Conservation (phyloP, 1,140 invertebrate species). For the Stegodyphus dumicola region DNA sequence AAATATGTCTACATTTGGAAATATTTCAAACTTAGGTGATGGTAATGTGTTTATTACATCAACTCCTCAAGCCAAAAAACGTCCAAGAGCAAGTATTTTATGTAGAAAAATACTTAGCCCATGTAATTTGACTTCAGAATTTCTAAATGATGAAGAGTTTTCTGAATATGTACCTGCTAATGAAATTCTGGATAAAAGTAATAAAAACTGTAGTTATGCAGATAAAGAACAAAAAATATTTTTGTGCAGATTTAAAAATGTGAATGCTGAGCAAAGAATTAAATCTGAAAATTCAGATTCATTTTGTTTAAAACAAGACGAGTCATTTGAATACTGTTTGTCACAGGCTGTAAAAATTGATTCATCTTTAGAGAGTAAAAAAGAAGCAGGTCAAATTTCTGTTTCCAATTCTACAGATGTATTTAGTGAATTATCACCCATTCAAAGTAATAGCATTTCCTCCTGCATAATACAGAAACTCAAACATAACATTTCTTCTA, state of each 20-base stretch:
- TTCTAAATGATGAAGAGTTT: constrained; percentile 23
- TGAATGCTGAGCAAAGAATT: too few species aligned
- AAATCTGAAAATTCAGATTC: too few species aligned
- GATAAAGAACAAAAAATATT: too few species aligned
- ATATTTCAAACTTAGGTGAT: constrained; percentile 30
- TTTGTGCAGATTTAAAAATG: too few species aligned
- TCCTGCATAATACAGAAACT: constrained; percentile 28
- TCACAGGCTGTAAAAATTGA: too few species aligned
- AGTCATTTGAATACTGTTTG: too few species aligned
- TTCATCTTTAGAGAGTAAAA: too few species aligned
- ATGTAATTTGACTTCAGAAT: constrained; percentile 34
- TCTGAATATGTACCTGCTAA: constrained; percentile 10
- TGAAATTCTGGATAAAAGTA: too few species aligned
- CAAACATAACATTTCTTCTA: constrained; percentile 31
- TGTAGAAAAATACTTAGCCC: constrained; percentile 9
- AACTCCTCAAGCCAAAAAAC: constrained; percentile 36
- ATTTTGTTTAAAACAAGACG: too few species aligned
- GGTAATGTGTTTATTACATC: constrained; percentile 16
- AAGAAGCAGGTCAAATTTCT: too few species aligned
- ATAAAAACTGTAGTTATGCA: too few species aligned
- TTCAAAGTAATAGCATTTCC: constrained; percentile 1
- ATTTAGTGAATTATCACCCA: background rate
- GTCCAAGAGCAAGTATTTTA: background rate
- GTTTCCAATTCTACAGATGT: too few species aligned
- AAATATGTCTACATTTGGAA: constrained; percentile 16